Evolutionary conservation across 2,113 vertebrate species (phyloP).

Genomic region (Thalassoma bifasciatum): DNA sequence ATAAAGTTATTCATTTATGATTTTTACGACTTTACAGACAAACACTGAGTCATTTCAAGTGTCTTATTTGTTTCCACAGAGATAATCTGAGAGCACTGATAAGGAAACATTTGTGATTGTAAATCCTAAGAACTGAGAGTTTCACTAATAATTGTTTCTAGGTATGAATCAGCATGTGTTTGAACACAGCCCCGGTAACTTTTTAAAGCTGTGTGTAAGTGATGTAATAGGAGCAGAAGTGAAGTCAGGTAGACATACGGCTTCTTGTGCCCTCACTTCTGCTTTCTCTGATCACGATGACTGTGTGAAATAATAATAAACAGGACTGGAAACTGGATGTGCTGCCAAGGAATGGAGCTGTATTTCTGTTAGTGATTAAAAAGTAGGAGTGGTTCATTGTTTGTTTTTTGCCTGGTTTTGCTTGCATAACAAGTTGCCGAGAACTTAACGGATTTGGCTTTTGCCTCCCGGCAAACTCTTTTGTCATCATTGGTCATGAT

Average conservation of each 20-base stretch:
- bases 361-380: not conserved
- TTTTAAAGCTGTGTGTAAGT: not conserved
- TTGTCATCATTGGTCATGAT: not conserved
- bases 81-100: not conserved
- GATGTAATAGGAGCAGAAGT: conserved; percentile 15
- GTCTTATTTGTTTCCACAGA: conserved; percentile 1
- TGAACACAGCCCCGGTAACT: too few species aligned
- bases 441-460: not conserved
- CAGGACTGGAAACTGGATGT: not conserved
- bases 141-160: too few species aligned
- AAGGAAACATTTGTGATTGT: not conserved
- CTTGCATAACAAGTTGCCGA: not conserved
- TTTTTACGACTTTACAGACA: conserved; percentile 7
- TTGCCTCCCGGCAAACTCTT: not conserved
- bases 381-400: conserved; percentile 11
- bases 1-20: not conserved
- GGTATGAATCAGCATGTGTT: not conserved
- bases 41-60: not conserved
- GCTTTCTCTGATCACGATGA: not conserved
- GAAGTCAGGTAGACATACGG: not conserved
- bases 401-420: not conserved
- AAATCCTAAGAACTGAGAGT: too few species aligned
- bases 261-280: not conserved
- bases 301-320: not conserved
- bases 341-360: not conserved